Conservation (phyloP, 2,113 vertebrate genomes). For the Macaca mulatta region DNA sequence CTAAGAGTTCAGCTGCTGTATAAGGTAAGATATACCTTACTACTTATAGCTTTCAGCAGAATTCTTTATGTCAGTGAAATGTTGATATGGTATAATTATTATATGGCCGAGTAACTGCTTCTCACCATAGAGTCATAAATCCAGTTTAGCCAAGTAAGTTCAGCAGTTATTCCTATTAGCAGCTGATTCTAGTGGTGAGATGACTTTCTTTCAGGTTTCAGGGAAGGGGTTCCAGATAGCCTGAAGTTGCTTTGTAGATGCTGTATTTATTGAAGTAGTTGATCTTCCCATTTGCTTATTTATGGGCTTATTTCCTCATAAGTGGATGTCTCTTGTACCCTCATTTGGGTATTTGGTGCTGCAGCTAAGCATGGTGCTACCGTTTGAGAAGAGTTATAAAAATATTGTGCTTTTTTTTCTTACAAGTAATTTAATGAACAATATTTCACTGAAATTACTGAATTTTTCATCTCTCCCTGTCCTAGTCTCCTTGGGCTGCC, state of each 20-base stretch:
- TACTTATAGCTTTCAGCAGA: slow-evolving; percentile 23
- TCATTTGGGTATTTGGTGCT: background rate
- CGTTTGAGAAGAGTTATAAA: slow-evolving; percentile 8
- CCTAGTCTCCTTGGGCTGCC: background rate
- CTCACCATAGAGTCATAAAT: background rate
- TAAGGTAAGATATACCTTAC: slow-evolving; percentile 6
- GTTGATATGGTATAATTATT: slow-evolving; percentile 17
- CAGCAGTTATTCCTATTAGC: background rate
- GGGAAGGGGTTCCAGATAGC: background rate
- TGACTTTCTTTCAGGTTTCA: background rate
- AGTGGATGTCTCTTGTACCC: background rate
- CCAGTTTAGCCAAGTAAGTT: background rate
- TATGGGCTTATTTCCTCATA: background rate
- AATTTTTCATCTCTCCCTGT: slow-evolving; percentile 19
- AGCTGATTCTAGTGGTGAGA: background rate
- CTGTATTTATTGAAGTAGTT: background rate
- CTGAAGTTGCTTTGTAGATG: background rate
- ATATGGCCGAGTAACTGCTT: background rate
- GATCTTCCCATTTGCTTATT: background rate
- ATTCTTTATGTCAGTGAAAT: slow-evolving; percentile 26
- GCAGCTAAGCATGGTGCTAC: background rate
- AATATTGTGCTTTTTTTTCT: background rate
- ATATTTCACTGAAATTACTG: background rate
- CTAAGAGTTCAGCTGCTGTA: slow-evolving; percentile 10
- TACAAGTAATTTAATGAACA: background rate